A percentile compares a stretch with the other conserved stretches of the same genome.
phyloP scores from a whole-genome alignment of 1,140 invertebrate genomes.

The Drosophila burlai region DNA sequence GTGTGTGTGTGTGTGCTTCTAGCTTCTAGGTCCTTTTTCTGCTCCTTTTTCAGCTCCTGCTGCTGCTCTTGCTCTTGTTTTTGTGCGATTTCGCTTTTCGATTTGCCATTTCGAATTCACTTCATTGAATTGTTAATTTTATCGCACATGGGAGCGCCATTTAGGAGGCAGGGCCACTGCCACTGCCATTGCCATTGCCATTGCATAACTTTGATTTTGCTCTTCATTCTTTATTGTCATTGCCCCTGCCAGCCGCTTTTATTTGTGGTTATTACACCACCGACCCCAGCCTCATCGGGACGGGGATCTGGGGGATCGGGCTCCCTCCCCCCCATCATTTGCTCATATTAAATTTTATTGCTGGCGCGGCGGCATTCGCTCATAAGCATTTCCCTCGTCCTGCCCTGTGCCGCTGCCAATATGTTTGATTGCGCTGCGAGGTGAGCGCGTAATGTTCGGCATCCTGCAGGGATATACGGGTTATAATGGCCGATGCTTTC shows the following conservation, averaged over 20 bases:
- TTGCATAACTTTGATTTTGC: conserved; percentile 48
- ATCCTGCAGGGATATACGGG: conserved; percentile 14
- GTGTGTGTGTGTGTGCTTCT: background rate
- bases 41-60: background rate
- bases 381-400: conserved; percentile 43
- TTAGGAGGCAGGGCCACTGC: background rate
- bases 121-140: conserved; percentile 83
- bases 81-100: conserved; percentile 63
- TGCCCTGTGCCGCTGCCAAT: conserved; percentile 5
- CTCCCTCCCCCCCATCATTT: conserved; percentile 7
- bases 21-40: conserved; percentile 13
- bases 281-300: conserved; percentile 4
- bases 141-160: conserved; percentile 41
- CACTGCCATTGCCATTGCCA: conserved; percentile 9
- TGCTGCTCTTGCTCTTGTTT: background rate
- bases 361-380: conserved; percentile 55
- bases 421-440: conserved; percentile 65
- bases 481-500: conserved; percentile 18
- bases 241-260: conserved; percentile 55
- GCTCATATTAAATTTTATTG: conserved; percentile 76
- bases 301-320: background rate
- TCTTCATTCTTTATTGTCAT: conserved; percentile 70
- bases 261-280: conserved; percentile 73
- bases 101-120: conserved; percentile 77
- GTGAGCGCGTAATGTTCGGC: conserved; percentile 27